Percentiles rank a stretch among this genome's conserved stretches.
Evolutionary conservation across 2,797 vertebrate genomes (phyloP).

Genomic region (Takifugu rubripes): DNA sequence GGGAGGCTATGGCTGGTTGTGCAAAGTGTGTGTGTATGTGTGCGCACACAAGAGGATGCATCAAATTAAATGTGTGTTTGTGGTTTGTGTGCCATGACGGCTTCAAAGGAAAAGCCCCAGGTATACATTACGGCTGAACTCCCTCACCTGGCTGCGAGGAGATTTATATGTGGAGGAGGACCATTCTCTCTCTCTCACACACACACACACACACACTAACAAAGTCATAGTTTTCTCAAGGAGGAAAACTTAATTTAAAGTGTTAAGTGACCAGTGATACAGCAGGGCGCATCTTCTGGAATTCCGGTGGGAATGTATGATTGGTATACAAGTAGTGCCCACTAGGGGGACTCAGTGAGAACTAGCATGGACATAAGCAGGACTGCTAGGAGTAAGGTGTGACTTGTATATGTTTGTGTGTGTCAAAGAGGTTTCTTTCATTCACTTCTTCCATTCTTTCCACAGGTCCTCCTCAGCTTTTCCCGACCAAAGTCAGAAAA

Average conservation of each 20-base stretch:
- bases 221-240: conserved; percentile 10
- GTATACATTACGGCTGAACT: conserved; percentile 68
- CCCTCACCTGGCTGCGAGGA: conserved; percentile 54
- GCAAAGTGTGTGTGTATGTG: conserved; percentile 6
- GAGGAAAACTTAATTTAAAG: neutral
- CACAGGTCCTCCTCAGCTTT: neutral
- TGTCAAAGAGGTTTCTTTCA: neutral
- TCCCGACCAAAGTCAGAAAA: neutral
- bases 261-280: neutral
- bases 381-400: neutral
- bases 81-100: conserved; percentile 35
- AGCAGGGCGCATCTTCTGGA: neutral
- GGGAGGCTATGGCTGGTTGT: neutral
- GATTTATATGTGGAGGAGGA: conserved; percentile 52
- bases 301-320: neutral
- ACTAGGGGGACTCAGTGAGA: conserved; percentile 48
- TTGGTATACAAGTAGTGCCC: conserved; percentile 9
- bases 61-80: conserved; percentile 51
- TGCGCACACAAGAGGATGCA: conserved; percentile 17
- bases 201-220: conserved; percentile 27
- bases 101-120: conserved; percentile 63
- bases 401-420: conserved; percentile 4
- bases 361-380: neutral
- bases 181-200: conserved; percentile 20
- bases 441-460: neutral